A percentile compares a stretch with the other conserved stretches of the same genome.
Conservation (phyloP, 2,797 vertebrate genomes). For the Chelonia mydas region DNA sequence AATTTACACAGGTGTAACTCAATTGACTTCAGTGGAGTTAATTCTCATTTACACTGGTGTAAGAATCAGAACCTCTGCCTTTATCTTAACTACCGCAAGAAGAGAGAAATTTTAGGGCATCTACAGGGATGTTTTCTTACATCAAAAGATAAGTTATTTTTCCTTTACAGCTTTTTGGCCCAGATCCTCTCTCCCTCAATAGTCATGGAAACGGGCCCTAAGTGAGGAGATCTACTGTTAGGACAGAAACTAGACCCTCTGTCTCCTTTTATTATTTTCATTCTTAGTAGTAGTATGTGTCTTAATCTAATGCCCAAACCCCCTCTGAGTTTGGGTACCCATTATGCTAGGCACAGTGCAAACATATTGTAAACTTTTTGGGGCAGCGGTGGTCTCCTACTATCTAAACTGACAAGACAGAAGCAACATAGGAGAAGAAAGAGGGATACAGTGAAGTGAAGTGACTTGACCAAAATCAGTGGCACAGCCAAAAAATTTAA, state of each 20-base stretch:
- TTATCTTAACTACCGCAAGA: neutral
- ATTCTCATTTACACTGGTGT: neutral
- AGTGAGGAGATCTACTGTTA: neutral
- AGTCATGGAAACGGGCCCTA: neutral
- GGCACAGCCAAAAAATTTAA: neutral
- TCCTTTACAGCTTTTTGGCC: neutral
- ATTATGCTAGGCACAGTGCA: neutral
- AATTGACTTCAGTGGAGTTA: neutral
- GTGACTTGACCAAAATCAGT: neutral
- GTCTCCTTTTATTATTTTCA: neutral
- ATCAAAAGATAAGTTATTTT: neutral
- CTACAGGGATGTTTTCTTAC: neutral
- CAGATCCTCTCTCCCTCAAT: neutral
- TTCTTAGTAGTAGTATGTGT: neutral
- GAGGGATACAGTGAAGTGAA: neutral
- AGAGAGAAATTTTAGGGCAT: neutral
- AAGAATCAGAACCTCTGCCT: neutral
- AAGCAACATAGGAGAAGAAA: neutral
- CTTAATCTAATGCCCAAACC: neutral
- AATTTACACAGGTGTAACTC: neutral
- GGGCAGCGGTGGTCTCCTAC: neutral
- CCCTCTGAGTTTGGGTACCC: neutral
- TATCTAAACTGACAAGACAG: conserved; percentile 3
- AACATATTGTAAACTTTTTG: neutral
- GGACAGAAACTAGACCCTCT: neutral